These are phyloP conservation scores for Podocnemis expansa DNA, from an alignment of 2,113 vertebrate species.

Conservation along the genomic window DNA sequence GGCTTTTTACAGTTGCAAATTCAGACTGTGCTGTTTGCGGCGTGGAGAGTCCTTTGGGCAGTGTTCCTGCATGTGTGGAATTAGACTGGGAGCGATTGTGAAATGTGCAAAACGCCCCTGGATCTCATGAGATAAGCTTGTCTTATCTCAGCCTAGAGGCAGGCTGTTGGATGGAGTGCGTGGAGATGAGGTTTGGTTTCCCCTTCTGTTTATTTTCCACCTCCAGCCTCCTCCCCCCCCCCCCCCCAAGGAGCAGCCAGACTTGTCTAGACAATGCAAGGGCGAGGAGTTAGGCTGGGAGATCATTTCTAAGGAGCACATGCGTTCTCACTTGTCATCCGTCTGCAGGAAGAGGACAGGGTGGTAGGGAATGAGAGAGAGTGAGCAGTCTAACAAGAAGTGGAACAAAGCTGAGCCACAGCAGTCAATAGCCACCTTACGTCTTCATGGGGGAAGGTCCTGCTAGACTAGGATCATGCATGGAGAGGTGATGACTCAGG, in stretches of 20 bases:
- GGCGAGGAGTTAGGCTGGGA: constrained; percentile 71
- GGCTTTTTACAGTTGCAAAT: neutral
- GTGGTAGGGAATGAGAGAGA: constrained; percentile 38
- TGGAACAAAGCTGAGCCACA: constrained; percentile 2
- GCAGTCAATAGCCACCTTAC: neutral
- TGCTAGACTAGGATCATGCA: neutral
- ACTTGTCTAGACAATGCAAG: constrained; percentile 80
- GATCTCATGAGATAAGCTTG: constrained; percentile 38
- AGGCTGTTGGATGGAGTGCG: constrained; percentile 20
- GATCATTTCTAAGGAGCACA: constrained; percentile 67
- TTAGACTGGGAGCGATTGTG: neutral
- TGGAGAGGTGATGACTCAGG: neutral
- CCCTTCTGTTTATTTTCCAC: neutral
- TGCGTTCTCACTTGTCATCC: constrained; percentile 75
- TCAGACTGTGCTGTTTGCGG: neutral
- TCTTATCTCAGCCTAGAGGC: constrained; percentile 66
- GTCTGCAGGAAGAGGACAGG: constrained; percentile 35
- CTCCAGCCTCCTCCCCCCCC: constrained; percentile 56
- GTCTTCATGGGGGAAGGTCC: neutral
- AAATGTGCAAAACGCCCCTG: neutral
- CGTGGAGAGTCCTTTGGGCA: neutral
- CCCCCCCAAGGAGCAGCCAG: constrained; percentile 87
- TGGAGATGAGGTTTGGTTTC: neutral
- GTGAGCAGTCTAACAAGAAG: neutral
- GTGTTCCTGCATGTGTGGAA: neutral